Percentiles rank a stretch among this genome's conserved stretches.
phyloP scores from a whole-genome alignment of 1,140 invertebrate species.

The Cardiocondyla obscurior region DNA sequence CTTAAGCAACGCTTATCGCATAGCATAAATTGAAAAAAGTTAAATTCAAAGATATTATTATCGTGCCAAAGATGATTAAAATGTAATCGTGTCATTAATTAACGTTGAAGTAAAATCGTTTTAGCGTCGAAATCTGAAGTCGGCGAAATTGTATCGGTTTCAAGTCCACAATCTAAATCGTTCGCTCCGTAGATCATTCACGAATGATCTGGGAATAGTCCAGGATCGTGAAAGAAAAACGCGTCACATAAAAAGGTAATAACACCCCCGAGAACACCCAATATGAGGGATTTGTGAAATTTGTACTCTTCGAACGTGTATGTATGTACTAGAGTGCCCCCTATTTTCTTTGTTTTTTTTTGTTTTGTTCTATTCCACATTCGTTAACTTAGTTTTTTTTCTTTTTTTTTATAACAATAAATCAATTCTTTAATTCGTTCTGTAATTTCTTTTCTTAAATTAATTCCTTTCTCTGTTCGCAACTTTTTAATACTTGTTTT shows the following conservation, averaged over 20 bases:
- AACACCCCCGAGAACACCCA: constrained; percentile 53
- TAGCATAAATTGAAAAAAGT: neutral
- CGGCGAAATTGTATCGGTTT: constrained; percentile 22
- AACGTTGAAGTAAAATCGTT: neutral
- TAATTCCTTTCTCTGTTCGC: neutral
- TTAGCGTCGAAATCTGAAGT: neutral
- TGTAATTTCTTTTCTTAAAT: constrained; percentile 19
- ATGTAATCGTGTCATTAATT: neutral
- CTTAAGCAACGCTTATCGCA: neutral
- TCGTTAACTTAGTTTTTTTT: constrained; percentile 33
- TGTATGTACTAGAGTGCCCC: constrained; percentile 38
- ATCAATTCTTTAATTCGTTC: constrained; percentile 5
- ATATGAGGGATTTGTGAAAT: constrained; percentile 81
- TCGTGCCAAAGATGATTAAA: neutral
- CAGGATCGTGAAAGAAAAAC: constrained; percentile 49
- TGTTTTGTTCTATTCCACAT: neutral
- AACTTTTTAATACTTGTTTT: neutral
- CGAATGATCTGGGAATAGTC: constrained; percentile 8
- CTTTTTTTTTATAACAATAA: constrained; percentile 49
- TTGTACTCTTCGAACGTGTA: constrained; percentile 81
- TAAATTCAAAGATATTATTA: constrained; percentile 17
- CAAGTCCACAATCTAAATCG: neutral
- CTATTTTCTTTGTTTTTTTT: neutral
- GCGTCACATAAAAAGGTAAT: constrained; percentile 58
- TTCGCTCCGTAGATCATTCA: constrained; percentile 24